Percentiles rank a stretch among this genome's conserved stretches.
Conservation (phyloP, 2,888 invertebrate species). For the Trichopria drosophilae region DNA sequence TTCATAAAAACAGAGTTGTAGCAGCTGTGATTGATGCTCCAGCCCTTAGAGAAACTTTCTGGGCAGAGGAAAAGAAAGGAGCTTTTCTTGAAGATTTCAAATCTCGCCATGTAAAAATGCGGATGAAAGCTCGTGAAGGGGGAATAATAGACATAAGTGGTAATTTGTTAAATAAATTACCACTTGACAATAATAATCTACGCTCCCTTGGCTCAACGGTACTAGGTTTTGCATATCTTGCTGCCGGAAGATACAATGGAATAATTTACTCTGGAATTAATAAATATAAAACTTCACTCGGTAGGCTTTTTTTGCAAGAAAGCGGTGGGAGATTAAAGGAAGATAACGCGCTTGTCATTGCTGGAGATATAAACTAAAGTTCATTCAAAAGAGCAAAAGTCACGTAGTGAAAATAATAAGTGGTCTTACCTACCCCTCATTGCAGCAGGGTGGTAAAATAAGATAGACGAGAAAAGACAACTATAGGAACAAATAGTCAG, state of each 20-base stretch:
- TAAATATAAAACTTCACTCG: conserved; percentile 18
- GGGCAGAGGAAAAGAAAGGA: conserved; percentile 26
- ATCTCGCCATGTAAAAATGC: conserved; percentile 25
- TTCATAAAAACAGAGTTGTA: conserved; percentile 26
- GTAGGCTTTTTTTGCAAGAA: conserved; percentile 16
- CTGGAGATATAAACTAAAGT: conserved; percentile 17
- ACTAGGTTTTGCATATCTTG: conserved; percentile 26
- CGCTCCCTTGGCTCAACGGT: conserved; percentile 25
- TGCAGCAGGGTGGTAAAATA: too few species aligned
- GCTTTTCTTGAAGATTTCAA: conserved; percentile 25
- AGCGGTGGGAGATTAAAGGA: conserved; percentile 18
- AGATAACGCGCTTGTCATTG: conserved; percentile 13
- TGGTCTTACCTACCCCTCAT: too few species aligned
- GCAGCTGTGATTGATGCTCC: conserved; percentile 28
- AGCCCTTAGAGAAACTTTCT: conserved; percentile 25
- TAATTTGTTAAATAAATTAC: conserved; percentile 26
- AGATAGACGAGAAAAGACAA: too few species aligned
- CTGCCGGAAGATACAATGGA: conserved; percentile 22
- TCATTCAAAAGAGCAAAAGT: too few species aligned
- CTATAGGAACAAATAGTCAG: too few species aligned
- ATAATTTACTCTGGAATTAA: conserved; percentile 24
- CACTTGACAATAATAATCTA: conserved; percentile 24
- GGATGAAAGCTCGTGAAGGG: conserved; percentile 23
- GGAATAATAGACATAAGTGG: conserved; percentile 25
- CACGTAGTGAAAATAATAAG: too few species aligned